Conservation (phyloP, 2,888 invertebrate species). For the Oeneis ivallda region DNA sequence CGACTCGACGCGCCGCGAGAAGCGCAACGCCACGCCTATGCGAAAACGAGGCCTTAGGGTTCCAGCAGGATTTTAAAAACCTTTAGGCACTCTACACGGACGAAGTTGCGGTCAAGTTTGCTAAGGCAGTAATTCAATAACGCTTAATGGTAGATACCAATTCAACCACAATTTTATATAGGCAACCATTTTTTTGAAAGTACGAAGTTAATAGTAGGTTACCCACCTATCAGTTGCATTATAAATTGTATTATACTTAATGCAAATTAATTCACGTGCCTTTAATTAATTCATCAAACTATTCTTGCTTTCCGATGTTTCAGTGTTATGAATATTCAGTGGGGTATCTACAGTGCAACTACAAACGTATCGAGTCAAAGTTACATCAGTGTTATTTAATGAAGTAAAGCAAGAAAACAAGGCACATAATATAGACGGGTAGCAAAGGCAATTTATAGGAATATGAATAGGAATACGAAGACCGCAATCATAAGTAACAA, state of each 20-base stretch:
- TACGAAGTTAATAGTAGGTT: background rate
- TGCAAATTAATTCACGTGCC: constrained; percentile 13
- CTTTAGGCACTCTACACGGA: too few species aligned
- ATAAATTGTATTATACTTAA: constrained; percentile 12
- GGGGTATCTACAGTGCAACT: constrained; percentile 3
- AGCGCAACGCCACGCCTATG: too few species aligned
- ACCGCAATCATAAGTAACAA: background rate
- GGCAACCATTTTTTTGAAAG: too few species aligned
- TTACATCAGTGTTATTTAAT: background rate
- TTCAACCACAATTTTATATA: too few species aligned
- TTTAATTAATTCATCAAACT: constrained; percentile 12
- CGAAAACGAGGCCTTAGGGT: too few species aligned
- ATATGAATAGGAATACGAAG: background rate
- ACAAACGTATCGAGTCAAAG: background rate
- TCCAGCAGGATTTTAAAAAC: too few species aligned
- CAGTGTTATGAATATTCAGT: constrained; percentile 14
- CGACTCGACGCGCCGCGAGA: too few species aligned
- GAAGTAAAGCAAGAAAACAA: background rate
- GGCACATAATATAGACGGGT: background rate
- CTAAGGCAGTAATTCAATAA: too few species aligned
- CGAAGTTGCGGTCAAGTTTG: too few species aligned
- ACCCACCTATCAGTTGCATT: background rate
- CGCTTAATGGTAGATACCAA: too few species aligned
- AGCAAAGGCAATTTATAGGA: background rate
- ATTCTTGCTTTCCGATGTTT: constrained; percentile 17